Percentiles rank a stretch among this genome's conserved stretches.
These are phyloP conservation scores for Mungos mungo DNA, from an alignment of 2,113 vertebrate species.

Conservation along the genomic window DNA sequence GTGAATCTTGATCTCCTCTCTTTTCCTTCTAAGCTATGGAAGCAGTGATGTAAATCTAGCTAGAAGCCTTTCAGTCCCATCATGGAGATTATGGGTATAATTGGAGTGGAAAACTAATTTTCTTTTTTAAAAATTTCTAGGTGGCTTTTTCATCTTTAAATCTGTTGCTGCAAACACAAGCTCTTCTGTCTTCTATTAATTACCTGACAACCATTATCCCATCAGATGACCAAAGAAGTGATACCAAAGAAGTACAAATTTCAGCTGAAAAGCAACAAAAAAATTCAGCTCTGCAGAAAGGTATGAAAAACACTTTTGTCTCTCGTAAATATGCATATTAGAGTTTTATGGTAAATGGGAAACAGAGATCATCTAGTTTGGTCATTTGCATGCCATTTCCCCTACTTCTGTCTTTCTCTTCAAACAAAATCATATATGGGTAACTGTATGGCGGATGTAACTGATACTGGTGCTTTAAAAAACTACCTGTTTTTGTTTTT, in stretches of 20 bases:
- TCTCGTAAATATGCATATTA: not conserved
- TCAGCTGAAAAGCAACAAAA: constrained; percentile 79
- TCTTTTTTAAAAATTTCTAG: constrained; percentile 81
- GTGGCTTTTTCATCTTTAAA: constrained; percentile 95
- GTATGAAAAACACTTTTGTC: constrained; percentile 77
- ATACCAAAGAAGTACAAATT: constrained; percentile 66
- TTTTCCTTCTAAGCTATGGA: not conserved
- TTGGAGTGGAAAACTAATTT: constrained; percentile 1
- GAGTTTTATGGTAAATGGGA: not conserved
- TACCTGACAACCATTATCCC: constrained; percentile 88
- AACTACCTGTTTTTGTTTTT: not conserved
- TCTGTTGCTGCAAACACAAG: constrained; percentile 93
- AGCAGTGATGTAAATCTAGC: not conserved
- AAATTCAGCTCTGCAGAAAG: constrained; percentile 79
- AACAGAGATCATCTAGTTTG: not conserved
- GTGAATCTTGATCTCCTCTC: not conserved
- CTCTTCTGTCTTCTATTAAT: constrained; percentile 92
- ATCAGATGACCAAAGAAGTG: constrained; percentile 50
- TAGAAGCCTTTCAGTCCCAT: not conserved
- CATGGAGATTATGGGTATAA: not conserved
- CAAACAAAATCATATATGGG: not conserved
- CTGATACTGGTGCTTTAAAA: not conserved
- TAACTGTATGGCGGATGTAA: not conserved
- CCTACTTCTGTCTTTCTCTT: not conserved
- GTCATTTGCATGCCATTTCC: not conserved